Evolutionary conservation across 2,797 vertebrate genomes (phyloP), one percentile per base, ranked within the genome.

Genomic region (Pogonophryne albipinna): DNA sequence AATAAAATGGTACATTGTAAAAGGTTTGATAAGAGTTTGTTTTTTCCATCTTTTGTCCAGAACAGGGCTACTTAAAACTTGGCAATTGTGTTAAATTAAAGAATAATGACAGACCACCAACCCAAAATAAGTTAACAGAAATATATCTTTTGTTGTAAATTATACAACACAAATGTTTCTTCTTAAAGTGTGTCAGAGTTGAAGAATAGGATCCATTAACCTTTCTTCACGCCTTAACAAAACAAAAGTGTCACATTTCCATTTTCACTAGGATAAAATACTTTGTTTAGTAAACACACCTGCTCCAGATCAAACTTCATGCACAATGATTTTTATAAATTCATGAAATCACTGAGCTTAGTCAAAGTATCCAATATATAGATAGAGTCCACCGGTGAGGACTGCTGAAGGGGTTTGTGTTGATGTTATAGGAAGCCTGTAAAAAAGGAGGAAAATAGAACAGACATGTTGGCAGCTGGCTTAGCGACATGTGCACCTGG

Each of bases 401-500:
- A 64, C 47, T 50, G 69, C 41, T 46, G 58, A 72, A 42, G 64
- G 77, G 59, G 70, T 61, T 71, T 75, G 31, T 56, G 14, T 17
- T 56, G 12, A 74, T 71, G 66, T 66, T 74, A 20, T 57, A 49
- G 69, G 46, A 47, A 74, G 75, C 82, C 83, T 78, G 68, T 71
- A 81, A 85, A 76, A 27, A 53, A 56, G 45, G 62, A 60, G n/a
- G 12, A 46, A 63, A 41, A 47, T n/a, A 12, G 38, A 20, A 46
- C 47, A 34, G n/a, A 45, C 34, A 51, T 62, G 17, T 50, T 58
- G 62, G 64, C 17, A 41, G 76, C 31, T 65, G 41, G 41, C 42
- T 92, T 89, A 99, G 41, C 97, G 97, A 84, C 98, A 99, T 5
- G 98, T 99, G 85, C 98, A 99, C 66, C 88, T 94, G 0, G 96